Evolutionary conservation across 2,797 vertebrate genomes (phyloP).

Genomic region (Clamator glandarius): DNA sequence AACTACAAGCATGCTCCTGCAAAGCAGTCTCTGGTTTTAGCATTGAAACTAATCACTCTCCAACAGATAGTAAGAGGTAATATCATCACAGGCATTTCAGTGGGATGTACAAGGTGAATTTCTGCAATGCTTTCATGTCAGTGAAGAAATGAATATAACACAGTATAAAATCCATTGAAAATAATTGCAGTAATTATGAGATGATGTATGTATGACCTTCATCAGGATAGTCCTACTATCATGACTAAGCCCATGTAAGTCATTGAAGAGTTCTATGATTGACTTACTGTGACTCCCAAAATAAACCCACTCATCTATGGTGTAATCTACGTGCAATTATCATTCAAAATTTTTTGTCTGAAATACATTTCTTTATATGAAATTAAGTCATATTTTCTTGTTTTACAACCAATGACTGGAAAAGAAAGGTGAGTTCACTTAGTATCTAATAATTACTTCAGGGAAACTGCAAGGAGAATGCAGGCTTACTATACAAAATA

Average conservation of each 20-base stretch:
- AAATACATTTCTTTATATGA: not conserved
- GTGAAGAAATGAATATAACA: not conserved
- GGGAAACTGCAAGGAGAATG: not conserved
- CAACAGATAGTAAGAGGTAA: not conserved
- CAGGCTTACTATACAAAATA: not conserved
- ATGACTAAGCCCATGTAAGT: not conserved
- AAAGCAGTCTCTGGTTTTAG: not conserved
- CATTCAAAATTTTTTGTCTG: not conserved
- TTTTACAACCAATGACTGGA: not conserved
- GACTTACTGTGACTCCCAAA: not conserved
- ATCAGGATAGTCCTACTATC: not conserved
- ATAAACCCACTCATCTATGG: not conserved
- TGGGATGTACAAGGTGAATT: not conserved
- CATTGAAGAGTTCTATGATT: not conserved
- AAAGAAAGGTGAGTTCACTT: not conserved
- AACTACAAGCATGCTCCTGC: not conserved
- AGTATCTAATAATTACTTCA: not conserved
- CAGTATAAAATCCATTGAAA: not conserved
- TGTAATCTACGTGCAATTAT: not conserved
- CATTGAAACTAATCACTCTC: not conserved
- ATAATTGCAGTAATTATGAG: not conserved
- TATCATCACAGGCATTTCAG: not conserved
- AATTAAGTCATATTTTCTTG: not conserved
- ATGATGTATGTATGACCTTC: not conserved
- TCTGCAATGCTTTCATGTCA: not conserved